Conservation (phyloP, 2,888 invertebrate genomes). For the Oegoconia quadripuncta region DNA sequence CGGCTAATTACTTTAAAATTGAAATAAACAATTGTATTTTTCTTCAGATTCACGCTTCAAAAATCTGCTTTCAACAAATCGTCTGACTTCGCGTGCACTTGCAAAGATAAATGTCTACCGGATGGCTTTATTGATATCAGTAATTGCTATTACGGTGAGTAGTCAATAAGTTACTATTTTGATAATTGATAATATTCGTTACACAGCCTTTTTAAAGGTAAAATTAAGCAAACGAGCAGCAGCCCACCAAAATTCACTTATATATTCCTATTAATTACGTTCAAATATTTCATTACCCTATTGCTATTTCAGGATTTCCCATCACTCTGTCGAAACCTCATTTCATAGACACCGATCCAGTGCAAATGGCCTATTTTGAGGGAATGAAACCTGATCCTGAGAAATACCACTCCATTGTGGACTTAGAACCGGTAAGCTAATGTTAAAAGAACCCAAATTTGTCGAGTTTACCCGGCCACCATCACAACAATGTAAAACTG, state of each 20-base stretch:
- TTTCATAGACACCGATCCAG: constrained; percentile 82
- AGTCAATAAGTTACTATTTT: background rate
- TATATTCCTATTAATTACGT: too few species aligned
- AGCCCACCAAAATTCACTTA: too few species aligned
- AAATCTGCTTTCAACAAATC: constrained; percentile 46
- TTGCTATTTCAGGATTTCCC: constrained; percentile 80
- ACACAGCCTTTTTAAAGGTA: too few species aligned
- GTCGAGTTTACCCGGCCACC: too few species aligned
- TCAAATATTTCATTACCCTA: too few species aligned
- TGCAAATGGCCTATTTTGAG: constrained; percentile 73
- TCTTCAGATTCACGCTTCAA: constrained; percentile 45
- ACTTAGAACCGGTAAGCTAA: constrained; percentile 84
- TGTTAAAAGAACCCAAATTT: too few species aligned
- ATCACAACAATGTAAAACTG: too few species aligned
- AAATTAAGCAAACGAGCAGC: too few species aligned
- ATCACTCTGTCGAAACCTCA: constrained; percentile 82
- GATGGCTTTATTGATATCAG: constrained; percentile 84
- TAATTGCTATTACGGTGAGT: constrained; percentile 86
- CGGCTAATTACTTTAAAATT: background rate
- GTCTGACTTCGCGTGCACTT: constrained; percentile 82
- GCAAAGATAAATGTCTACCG: constrained; percentile 74
- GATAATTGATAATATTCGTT: too few species aligned
- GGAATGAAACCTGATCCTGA: constrained; percentile 82
- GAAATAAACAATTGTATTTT: background rate
- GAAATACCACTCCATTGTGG: constrained; percentile 71